phyloP scores from a whole-genome alignment of 2,113 vertebrate species.

The Mus musculus region DNA sequence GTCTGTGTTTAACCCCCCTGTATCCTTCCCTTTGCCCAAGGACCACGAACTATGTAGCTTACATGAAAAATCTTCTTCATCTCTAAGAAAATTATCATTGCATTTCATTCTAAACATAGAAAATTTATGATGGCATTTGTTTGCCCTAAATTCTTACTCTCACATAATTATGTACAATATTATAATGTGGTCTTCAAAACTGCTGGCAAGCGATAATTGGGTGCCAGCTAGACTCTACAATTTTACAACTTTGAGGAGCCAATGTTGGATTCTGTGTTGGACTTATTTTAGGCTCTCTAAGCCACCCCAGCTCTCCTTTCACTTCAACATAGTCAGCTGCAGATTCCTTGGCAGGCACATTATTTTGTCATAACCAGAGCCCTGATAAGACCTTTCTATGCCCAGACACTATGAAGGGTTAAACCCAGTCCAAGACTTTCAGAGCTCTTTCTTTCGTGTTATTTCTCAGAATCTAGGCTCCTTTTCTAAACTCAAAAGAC shows the following conservation, averaged over 20 bases:
- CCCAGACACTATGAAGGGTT: neutral
- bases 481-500: neutral
- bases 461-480: neutral
- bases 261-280: neutral
- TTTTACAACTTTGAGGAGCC: neutral
- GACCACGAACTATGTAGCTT: neutral
- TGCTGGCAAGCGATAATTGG: neutral
- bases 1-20: neutral
- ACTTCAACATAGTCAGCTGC: neutral
- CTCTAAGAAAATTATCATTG: neutral
- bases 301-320: neutral
- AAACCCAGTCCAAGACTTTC: neutral
- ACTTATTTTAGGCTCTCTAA: neutral
- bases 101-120: neutral
- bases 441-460: neutral
- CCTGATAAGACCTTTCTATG: neutral
- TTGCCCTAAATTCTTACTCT: neutral
- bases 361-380: neutral
- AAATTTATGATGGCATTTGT: neutral
- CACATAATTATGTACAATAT: neutral
- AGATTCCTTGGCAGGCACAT: neutral
- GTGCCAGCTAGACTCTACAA: neutral
- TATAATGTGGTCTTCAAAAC: neutral
- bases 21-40: neutral
- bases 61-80: neutral